These are phyloP conservation scores for Illadopsis cleaveri DNA, from an alignment of 2,113 vertebrate species.

Conservation along the genomic window DNA sequence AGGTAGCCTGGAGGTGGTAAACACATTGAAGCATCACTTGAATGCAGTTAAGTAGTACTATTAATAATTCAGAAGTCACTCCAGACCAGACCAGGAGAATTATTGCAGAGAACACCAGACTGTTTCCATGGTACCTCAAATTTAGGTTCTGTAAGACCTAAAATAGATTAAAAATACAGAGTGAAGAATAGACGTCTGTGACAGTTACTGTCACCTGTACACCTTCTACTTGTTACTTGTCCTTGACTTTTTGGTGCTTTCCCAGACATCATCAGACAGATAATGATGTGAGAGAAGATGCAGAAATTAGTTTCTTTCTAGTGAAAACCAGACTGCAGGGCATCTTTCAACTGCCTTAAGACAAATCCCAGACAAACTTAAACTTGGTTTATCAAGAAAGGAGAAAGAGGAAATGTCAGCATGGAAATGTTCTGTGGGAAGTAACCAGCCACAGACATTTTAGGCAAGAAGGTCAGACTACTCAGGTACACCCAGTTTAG, in stretches of 20 bases:
- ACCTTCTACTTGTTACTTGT: background rate
- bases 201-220: background rate
- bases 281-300: background rate
- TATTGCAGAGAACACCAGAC: background rate
- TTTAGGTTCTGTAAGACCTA: background rate
- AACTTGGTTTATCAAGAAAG: background rate
- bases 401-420: background rate
- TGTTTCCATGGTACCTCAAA: background rate
- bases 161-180: background rate
- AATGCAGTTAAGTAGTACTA: background rate
- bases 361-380: background rate
- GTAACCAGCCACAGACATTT: background rate
- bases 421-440: background rate
- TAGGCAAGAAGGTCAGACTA: background rate
- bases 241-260: background rate
- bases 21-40: background rate
- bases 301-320: rapidly evolving
- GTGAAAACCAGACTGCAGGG: background rate
- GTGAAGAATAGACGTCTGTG: background rate
- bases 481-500: background rate
- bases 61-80: background rate
- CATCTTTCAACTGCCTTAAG: background rate
- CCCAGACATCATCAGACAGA: background rate
- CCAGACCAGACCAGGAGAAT: background rate
- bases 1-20: background rate